A percentile compares a stretch with the other conserved stretches of the same genome.
Evolutionary conservation across 2,888 invertebrate genomes (phyloP).

Genomic region (Myopa tessellatipennis): DNA sequence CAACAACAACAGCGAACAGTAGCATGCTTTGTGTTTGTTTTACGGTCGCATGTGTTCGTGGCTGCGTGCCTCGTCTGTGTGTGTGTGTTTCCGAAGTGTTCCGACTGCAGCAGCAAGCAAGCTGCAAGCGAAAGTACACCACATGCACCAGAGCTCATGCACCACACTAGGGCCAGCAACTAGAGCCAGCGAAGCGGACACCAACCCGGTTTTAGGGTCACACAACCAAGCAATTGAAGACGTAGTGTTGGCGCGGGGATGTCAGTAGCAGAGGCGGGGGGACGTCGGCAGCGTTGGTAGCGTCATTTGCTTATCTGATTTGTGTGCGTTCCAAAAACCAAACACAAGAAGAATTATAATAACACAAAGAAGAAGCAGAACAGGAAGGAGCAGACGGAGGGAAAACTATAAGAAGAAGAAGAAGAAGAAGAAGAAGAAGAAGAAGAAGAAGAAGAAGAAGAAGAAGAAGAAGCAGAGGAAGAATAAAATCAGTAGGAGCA

Average conservation of each 20-base stretch:
- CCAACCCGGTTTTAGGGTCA: slow-evolving; percentile 38
- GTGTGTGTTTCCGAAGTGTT: not conserved
- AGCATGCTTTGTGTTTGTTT: slow-evolving; percentile 37
- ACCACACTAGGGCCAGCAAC: slow-evolving; percentile 11
- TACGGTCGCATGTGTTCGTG: not conserved
- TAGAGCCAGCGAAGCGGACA: not conserved
- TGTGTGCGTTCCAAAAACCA: slow-evolving; percentile 35
- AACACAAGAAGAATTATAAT: slow-evolving; percentile 5
- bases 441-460: not conserved
- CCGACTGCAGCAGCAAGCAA: not conserved
- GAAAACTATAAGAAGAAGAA: not conserved
- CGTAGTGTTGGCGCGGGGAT: not conserved
- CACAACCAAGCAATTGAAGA: slow-evolving; percentile 5
- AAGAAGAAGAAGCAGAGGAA: not conserved
- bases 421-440: not conserved
- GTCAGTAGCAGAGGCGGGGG: not conserved
- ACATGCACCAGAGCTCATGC: not conserved
- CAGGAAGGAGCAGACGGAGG: not conserved
- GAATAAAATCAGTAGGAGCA: not conserved
- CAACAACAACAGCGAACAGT: slow-evolving; percentile 37
- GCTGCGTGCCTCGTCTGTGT: slow-evolving; percentile 2
- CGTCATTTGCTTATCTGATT: slow-evolving; percentile 33
- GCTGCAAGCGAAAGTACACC: not conserved
- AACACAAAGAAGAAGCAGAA: not conserved
- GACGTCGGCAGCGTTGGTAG: slow-evolving; percentile 1